Base-by-base conservation (phyloP, 2,888 invertebrate genomes). In the Ectropis crepuscularia region DNA sequence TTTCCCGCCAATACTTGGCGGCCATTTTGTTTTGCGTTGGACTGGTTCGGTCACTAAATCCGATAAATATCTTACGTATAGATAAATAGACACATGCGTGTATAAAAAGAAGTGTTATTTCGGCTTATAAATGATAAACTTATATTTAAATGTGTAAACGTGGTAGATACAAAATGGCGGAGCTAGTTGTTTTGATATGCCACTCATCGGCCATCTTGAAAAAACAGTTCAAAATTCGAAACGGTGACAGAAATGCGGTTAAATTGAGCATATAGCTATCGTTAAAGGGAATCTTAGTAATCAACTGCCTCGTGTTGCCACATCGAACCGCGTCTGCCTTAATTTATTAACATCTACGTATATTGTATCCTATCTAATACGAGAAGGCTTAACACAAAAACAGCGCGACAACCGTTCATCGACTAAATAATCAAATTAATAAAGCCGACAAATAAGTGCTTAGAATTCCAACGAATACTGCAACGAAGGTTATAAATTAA, bases 301-400 rank as follows among this genome's bases (percentile, higher is more conserved):
- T 43, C 38, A 58, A 61, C 55, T 59, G 65, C 75, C 68, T 58
- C 63, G 68, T 75, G 75, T 76, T 74, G 72, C 76, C 76, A 72
- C 67, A 76, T 74, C 47, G 45, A 61, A 61, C 57, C 76, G 78
- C 77, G 79, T 78, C 83, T 80, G 83, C 82, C 84, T 87, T 82
- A 87, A 74, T 79, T 43, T 65, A 81, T 81, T 83, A 87, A 89
- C 89, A 88, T 82, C 90, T 91, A 88, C 80, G 76, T 85, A 84
- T 81, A 87, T 82, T 81, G 81, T 88, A 87, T 82, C 88, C 90
- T 91, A 90, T 88, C 91, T 91, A 91, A 83, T 85, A 89, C 81
- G 78, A 82, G 82, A 83, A 86, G 84, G 89, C 87, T 88, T 88
- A 87, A 65, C 55, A 81, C 80, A 78, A 76, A 74, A 83, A 82